Conservation (phyloP, 1,140 invertebrate genomes). For the Littorina saxatilis region DNA sequence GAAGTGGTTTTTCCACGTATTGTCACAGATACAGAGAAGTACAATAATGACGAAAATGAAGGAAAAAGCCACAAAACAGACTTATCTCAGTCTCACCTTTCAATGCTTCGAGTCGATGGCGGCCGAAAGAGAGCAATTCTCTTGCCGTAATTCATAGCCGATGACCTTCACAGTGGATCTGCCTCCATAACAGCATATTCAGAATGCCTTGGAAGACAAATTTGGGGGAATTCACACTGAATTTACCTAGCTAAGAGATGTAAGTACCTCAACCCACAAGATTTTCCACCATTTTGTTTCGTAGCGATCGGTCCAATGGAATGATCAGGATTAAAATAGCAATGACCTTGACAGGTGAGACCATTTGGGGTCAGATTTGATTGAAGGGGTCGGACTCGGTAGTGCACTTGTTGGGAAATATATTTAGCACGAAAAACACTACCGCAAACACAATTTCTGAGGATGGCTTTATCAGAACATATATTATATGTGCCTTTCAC, state of each 20-base stretch:
- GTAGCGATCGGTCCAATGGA: constrained; percentile 7
- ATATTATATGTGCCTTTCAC: no score
- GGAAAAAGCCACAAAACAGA: no score
- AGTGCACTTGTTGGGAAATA: no score
- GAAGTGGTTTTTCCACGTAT: no score
- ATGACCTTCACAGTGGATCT: neutral
- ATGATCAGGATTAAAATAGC: constrained; percentile 8
- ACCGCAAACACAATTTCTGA: no score
- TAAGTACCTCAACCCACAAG: neutral
- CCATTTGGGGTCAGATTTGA: no score
- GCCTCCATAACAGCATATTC: neutral
- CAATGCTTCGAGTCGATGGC: constrained; percentile 22
- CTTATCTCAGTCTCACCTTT: constrained; percentile 22
- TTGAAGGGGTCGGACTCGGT: no score
- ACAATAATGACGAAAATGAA: no score
- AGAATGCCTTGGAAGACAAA: neutral
- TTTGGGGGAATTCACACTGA: neutral
- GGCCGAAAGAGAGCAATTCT: constrained; percentile 26
- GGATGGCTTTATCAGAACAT: no score
- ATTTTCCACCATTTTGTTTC: constrained; percentile 14
- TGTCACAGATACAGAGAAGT: no score
- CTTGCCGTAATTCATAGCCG: constrained; percentile 30
- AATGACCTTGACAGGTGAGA: constrained; percentile 31
- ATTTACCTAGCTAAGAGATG: neutral
- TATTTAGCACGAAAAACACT: no score